phyloP scores from a whole-genome alignment of 2,797 vertebrate species.

The Enoplosus armatus region DNA sequence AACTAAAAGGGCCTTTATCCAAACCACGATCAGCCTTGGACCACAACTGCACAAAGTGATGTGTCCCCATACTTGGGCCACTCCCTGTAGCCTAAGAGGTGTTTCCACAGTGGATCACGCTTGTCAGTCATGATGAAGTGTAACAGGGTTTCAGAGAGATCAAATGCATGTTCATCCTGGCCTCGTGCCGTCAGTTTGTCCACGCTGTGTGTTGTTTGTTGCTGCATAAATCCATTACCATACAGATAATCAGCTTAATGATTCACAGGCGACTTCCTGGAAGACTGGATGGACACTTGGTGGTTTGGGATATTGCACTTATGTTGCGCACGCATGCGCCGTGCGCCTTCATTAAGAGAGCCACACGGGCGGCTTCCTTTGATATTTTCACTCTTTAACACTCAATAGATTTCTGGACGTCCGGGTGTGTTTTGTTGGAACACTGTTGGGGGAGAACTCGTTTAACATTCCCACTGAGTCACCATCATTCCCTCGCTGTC shows the following conservation, averaged over 20 bases:
- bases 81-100: too few relatives aligned
- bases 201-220: constrained; percentile 9
- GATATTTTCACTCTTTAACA: rapidly evolving
- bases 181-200: not conserved
- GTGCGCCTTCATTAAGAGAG: not conserved
- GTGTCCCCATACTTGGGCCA: too few relatives aligned
- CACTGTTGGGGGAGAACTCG: rapidly evolving
- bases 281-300: constrained; percentile 19
- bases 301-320: constrained; percentile 14
- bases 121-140: too few relatives aligned
- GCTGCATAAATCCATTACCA: constrained; percentile 38
- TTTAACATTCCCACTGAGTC: not conserved
- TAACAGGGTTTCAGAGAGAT: too few relatives aligned
- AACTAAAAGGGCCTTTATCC: too few relatives aligned
- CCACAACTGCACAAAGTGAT: too few relatives aligned
- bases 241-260: constrained; percentile 47
- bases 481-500: not conserved
- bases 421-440: rapidly evolving
- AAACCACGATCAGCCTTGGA: too few relatives aligned
- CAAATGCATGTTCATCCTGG: not conserved
- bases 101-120: too few relatives aligned
- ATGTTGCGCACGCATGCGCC: constrained; percentile 36
- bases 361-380: rapidly evolving
- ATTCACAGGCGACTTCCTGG: constrained; percentile 66
- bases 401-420: too few relatives aligned